Evolutionary conservation across 2,797 vertebrate genomes (phyloP).

Genomic region (Periophthalmus magnuspinnatus): DNA sequence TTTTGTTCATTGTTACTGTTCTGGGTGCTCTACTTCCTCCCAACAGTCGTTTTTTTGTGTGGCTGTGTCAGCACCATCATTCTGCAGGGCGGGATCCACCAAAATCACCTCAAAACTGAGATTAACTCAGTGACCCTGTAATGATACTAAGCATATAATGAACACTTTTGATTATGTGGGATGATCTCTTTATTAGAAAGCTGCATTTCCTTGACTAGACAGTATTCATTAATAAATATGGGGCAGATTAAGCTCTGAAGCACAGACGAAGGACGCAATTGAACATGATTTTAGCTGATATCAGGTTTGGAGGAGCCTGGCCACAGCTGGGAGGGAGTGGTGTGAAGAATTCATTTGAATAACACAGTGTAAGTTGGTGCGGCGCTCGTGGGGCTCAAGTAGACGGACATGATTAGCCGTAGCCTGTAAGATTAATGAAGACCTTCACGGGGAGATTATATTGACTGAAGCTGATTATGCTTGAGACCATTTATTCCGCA

Average conservation of each 20-base stretch:
- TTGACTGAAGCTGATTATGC: constrained; percentile 87
- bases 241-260: constrained; percentile 9
- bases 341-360: constrained; percentile 90
- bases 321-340: constrained; percentile 74
- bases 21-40: too few relatives aligned
- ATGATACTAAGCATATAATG: neutral
- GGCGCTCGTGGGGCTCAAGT: constrained; percentile 79
- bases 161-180: neutral
- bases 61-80: neutral
- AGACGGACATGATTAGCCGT: constrained; percentile 89
- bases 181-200: neutral
- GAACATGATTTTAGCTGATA: constrained; percentile 14
- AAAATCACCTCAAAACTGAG: neutral
- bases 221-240: neutral
- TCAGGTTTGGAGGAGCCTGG: constrained; percentile 22
- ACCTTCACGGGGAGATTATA: constrained; percentile 84
- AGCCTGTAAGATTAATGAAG: constrained; percentile 91
- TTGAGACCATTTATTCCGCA: constrained; percentile 82
- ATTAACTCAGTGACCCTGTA: neutral
- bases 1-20: neutral
- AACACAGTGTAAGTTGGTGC: constrained; percentile 81
- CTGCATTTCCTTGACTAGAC: neutral
- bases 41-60: neutral
- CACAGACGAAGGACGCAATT: constrained; percentile 17
- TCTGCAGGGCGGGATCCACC: neutral